Evolutionary conservation across 2,113 vertebrate genomes (phyloP).

Genomic region (Ardeotis arabs): DNA sequence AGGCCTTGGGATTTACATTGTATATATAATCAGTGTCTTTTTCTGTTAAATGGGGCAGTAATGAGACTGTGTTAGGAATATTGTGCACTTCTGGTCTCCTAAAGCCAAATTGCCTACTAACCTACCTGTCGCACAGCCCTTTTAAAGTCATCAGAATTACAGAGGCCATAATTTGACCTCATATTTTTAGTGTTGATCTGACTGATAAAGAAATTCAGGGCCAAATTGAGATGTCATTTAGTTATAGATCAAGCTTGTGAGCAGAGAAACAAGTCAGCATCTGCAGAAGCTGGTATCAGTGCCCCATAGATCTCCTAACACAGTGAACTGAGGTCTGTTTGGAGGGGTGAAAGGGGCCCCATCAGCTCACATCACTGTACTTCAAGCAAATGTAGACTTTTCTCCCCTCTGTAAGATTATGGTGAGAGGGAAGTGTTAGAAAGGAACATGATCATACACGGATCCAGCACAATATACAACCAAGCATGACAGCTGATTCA

Average conservation of each 20-base stretch:
- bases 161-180: neutral
- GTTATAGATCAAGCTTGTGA: neutral
- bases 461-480: neutral
- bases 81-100: neutral
- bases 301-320: neutral
- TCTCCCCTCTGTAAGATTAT: neutral
- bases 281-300: neutral
- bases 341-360: neutral
- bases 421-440: neutral
- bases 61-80: constrained; percentile 28
- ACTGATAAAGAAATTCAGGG: neutral
- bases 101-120: constrained; percentile 20
- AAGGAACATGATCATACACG: neutral
- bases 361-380: neutral
- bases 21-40: constrained; percentile 58
- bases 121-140: neutral
- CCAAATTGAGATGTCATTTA: neutral
- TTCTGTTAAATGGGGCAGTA: constrained; percentile 61
- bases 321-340: neutral
- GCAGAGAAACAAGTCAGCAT: neutral
- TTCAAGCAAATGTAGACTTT: neutral
- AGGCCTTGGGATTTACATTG: constrained; percentile 63
- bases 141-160: neutral
- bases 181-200: neutral
- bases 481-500: neutral